These are phyloP conservation scores for Ecdyonurus torrentis DNA, from an alignment of 2,888 invertebrate species.

Conservation along the genomic window DNA sequence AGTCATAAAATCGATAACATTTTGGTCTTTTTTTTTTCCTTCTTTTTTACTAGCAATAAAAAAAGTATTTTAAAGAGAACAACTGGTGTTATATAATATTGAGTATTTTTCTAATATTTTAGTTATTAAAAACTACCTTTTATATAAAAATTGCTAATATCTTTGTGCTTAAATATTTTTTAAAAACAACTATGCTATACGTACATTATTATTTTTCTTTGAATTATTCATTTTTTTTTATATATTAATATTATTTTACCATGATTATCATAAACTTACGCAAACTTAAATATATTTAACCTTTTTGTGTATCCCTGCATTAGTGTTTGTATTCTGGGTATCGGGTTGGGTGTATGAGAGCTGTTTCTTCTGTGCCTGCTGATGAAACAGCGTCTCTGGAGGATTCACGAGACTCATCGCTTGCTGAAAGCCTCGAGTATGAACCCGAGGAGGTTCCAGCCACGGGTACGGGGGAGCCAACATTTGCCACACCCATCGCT, in stretches of 20 bases:
- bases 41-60: too few species aligned
- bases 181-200: too few species aligned
- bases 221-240: neutral
- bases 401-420: slow-evolving; percentile 13
- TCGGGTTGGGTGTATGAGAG: slow-evolving; percentile 29
- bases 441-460: slow-evolving; percentile 10
- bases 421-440: slow-evolving; percentile 13
- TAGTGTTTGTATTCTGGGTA: slow-evolving; percentile 66
- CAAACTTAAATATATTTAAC: neutral
- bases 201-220: slow-evolving; percentile 1
- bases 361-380: slow-evolving; percentile 6
- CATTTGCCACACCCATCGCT: neutral
- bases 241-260: neutral
- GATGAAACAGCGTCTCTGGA: slow-evolving; percentile 9
- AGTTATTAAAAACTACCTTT: neutral
- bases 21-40: neutral
- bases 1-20: neutral
- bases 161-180: neutral
- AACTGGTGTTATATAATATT: neutral
- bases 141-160: slow-evolving; percentile 1
- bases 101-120: neutral
- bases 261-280: neutral
- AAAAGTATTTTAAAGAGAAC: neutral
- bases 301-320: slow-evolving; percentile 24
- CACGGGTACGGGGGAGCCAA: neutral